These are phyloP conservation scores for Patiria miniata DNA, from an alignment of 35 echinoderm and acorn worm genomes.

Conservation along the genomic window DNA sequence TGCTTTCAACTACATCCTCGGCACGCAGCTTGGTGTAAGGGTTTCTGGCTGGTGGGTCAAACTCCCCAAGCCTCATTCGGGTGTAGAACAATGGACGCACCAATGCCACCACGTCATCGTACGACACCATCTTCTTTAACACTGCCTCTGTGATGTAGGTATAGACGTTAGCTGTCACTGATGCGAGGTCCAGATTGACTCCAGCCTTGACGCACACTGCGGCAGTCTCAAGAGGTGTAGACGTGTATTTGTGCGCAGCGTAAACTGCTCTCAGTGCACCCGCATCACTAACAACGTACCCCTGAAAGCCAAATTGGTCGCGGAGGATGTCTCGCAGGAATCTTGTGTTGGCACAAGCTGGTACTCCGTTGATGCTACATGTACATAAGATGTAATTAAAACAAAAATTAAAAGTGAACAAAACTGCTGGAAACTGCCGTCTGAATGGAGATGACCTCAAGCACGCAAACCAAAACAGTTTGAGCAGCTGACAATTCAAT, in stretches of 20 bases:
- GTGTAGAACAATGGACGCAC: too few species aligned
- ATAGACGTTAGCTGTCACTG: background rate
- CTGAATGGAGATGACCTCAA: too few species aligned
- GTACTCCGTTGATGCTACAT: conserved; percentile 82
- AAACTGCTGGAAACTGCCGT: too few species aligned
- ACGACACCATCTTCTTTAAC: background rate
- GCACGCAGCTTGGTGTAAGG: too few species aligned
- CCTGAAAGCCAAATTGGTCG: conserved; percentile 76
- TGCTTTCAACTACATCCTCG: too few species aligned
- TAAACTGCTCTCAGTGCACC: conserved; percentile 59
- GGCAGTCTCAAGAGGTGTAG: conserved; percentile 44
- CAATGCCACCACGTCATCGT: conserved; percentile 12
- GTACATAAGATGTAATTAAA: too few species aligned
- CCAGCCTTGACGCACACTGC: conserved; percentile 46
- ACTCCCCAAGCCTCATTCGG: too few species aligned
- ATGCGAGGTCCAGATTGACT: conserved; percentile 68
- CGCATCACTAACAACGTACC: conserved; percentile 85
- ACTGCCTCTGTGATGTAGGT: conserved; percentile 20
- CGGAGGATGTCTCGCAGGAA: conserved; percentile 72
- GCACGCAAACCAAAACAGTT: too few species aligned
- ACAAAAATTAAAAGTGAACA: too few species aligned
- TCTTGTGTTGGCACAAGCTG: conserved; percentile 72
- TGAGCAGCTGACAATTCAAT: too few species aligned
- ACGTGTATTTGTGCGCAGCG: conserved; percentile 61
- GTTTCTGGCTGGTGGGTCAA: too few species aligned